Conservation (phyloP, 2,888 invertebrate genomes). For the Drosophila falleni region DNA sequence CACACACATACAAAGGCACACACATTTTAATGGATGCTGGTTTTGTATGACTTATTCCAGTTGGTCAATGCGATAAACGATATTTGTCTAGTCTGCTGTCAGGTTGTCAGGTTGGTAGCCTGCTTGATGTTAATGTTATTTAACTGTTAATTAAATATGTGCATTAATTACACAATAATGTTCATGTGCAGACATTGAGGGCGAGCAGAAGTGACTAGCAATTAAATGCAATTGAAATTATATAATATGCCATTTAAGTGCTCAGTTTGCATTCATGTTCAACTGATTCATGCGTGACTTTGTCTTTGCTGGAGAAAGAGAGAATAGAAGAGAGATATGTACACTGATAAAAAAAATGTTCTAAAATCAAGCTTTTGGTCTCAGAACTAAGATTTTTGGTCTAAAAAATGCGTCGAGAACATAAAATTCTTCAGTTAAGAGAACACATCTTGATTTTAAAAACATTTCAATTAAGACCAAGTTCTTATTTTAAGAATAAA, state of each 20-base stretch:
- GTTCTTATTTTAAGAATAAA: too few relatives aligned
- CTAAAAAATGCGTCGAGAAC: too few relatives aligned
- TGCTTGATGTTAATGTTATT: constrained; percentile 56
- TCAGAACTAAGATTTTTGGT: too few relatives aligned
- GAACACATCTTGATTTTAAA: too few relatives aligned
- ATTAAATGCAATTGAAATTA: constrained; percentile 62
- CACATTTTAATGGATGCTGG: constrained; percentile 18
- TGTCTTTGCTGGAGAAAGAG: background rate
- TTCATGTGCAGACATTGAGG: background rate
- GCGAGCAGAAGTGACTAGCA: constrained; percentile 16
- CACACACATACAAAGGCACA: background rate
- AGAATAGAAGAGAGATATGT: background rate
- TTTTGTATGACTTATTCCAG: constrained; percentile 31
- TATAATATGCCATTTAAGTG: constrained; percentile 38
- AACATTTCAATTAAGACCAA: too few relatives aligned
- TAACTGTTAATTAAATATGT: constrained; percentile 65
- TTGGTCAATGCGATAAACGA: constrained; percentile 39
- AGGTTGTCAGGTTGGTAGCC: constrained; percentile 4
- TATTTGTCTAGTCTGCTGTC: constrained; percentile 33
- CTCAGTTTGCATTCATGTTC: constrained; percentile 17
- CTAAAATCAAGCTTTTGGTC: too few relatives aligned
- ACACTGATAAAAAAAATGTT: too few relatives aligned
- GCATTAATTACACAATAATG: constrained; percentile 50
- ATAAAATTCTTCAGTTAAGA: too few relatives aligned
- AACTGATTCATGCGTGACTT: constrained; percentile 10